Percentiles rank a stretch among this genome's conserved stretches.
These are phyloP conservation scores for Drosophila borealis DNA, from an alignment of 2,888 invertebrate genomes.

Conservation along the genomic window DNA sequence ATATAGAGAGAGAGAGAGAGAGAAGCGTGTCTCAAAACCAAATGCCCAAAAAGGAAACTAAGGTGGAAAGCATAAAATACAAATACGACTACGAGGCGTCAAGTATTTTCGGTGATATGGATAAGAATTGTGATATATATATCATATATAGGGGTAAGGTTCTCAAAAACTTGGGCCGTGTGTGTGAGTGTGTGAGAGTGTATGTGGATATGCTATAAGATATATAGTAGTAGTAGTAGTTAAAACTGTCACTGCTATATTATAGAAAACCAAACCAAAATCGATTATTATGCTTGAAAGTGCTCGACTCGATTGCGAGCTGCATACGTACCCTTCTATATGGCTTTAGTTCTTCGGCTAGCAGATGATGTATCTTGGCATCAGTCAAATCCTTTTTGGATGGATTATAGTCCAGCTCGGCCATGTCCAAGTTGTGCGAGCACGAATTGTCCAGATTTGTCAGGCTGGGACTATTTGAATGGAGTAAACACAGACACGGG, in stretches of 20 bases:
- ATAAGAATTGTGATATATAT: conserved; percentile 39
- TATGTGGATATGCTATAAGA: conserved; percentile 40
- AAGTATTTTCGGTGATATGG: conserved; percentile 42
- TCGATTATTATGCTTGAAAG: conserved; percentile 45
- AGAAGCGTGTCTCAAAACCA: conserved; percentile 55
- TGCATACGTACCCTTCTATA: conserved; percentile 90
- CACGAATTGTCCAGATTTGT: conserved; percentile 92
- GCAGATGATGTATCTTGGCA: conserved; percentile 96
- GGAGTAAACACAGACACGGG: not conserved
- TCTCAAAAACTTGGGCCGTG: conserved; percentile 60
- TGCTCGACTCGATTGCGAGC: not conserved
- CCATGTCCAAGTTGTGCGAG: conserved; percentile 96
- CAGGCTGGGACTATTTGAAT: conserved; percentile 89
- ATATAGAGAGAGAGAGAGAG: conserved; percentile 21
- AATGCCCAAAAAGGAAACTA: conserved; percentile 51
- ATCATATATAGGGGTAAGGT: conserved; percentile 35
- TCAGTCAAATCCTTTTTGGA: conserved; percentile 96
- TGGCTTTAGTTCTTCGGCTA: conserved; percentile 95
- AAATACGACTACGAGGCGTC: conserved; percentile 48
- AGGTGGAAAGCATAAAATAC: conserved; percentile 45
- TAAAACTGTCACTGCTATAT: conserved; percentile 53
- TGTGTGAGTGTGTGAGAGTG: conserved; percentile 18
- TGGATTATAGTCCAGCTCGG: conserved; percentile 96
- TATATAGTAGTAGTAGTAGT: conserved; percentile 32
- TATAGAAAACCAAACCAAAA: conserved; percentile 57